These are phyloP conservation scores for Procavia capensis DNA, from an alignment of 2,113 vertebrate genomes.

Conservation along the genomic window DNA sequence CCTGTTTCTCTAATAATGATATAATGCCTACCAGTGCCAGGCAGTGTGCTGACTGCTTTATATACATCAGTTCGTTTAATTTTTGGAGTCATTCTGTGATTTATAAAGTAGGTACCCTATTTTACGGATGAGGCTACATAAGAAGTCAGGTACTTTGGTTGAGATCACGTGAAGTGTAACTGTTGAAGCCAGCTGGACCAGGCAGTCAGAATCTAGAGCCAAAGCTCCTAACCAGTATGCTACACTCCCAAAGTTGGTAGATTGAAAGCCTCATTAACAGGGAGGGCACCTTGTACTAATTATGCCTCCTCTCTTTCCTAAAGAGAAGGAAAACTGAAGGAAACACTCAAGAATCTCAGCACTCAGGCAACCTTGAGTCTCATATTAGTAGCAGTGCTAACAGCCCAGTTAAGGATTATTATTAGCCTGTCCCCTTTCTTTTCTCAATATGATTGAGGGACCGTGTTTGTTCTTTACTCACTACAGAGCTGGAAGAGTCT, in stretches of 20 bases:
- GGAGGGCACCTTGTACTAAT: not conserved
- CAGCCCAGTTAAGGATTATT: not conserved
- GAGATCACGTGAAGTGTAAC: not conserved
- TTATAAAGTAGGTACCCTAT: not conserved
- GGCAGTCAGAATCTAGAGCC: not conserved
- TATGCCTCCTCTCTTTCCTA: not conserved
- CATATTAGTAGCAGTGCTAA: not conserved
- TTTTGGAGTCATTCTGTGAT: not conserved
- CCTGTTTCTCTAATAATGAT: constrained; percentile 14
- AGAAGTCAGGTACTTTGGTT: not conserved
- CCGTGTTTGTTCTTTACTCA: constrained; percentile 58
- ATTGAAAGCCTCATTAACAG: not conserved
- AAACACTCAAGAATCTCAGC: not conserved
- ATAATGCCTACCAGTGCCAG: not conserved
- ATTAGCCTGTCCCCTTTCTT: not conserved
- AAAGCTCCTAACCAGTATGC: not conserved
- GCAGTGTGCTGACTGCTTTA: not conserved
- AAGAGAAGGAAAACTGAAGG: not conserved
- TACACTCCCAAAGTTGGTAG: no score
- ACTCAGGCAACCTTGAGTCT: not conserved
- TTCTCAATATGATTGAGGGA: not conserved
- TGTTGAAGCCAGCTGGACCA: not conserved
- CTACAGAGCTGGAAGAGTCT: constrained; percentile 96
- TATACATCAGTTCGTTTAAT: not conserved
- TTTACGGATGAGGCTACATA: not conserved